phyloP scores from a whole-genome alignment of 2,888 invertebrate genomes.

The Philonicus albiceps region DNA sequence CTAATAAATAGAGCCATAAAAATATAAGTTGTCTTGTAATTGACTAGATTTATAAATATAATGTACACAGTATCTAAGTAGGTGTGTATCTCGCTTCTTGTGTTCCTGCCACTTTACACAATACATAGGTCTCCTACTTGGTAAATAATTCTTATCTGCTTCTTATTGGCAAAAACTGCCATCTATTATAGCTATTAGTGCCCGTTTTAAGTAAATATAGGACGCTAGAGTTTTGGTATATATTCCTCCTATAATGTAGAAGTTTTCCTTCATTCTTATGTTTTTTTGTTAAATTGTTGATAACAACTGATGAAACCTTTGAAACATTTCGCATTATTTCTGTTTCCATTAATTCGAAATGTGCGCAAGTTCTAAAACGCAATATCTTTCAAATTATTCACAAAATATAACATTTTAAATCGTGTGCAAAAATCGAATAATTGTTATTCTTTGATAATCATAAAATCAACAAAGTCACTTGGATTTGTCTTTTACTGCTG shows the following conservation, averaged over 20 bases:
- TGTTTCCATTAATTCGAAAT: background rate
- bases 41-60: conserved; percentile 38
- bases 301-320: conserved; percentile 17
- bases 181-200: background rate
- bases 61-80: conserved; percentile 2
- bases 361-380: background rate
- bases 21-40: conserved; percentile 37
- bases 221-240: conserved; percentile 30
- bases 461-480: background rate
- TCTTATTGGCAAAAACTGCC: conserved; percentile 1
- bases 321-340: background rate
- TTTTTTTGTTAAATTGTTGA: background rate
- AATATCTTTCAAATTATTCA: background rate
- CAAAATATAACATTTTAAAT: background rate
- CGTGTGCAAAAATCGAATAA: background rate
- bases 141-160: background rate
- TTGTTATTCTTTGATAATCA: background rate
- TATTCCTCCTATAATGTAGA: background rate
- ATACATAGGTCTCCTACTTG: background rate
- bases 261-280: background rate
- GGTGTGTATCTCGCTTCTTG: background rate
- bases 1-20: conserved; percentile 36
- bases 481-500: background rate
- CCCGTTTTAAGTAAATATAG: conserved; percentile 28
- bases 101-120: background rate